phyloP scores from a whole-genome alignment of 2,113 vertebrate genomes.

The Ageneiosus marmoratus region DNA sequence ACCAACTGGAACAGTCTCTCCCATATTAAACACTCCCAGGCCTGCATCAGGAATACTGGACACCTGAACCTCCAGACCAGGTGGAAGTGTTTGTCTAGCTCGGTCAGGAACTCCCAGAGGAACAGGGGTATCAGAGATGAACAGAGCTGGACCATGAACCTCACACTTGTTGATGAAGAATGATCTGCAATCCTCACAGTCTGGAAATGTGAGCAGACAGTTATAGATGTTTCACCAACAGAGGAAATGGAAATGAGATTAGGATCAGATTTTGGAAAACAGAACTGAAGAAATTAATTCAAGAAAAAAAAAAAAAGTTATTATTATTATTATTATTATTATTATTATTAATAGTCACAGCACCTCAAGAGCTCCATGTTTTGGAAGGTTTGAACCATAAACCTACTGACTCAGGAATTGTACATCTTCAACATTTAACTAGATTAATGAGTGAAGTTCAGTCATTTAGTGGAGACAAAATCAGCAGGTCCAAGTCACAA shows the following conservation, averaged over 20 bases:
- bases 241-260: background rate
- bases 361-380: background rate
- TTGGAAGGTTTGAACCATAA: background rate
- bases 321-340: background rate
- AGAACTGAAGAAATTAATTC: too few relatives aligned
- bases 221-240: too few relatives aligned
- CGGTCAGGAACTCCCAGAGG: background rate
- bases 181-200: background rate
- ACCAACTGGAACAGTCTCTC: slow-evolving; percentile 8
- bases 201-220: background rate
- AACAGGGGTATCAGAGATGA: background rate
- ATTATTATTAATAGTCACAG: background rate
- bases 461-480: background rate
- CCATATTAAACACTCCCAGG: slow-evolving; percentile 13
- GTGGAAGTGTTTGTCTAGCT: background rate
- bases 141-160: background rate
- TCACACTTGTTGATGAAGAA: slow-evolving; percentile 13
- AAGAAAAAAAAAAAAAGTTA: too few relatives aligned
- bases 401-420: background rate
- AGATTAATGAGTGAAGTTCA: background rate
- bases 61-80: background rate
- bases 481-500: background rate
- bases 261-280: too few relatives aligned
- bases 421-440: background rate
- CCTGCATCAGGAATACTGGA: slow-evolving; percentile 1